Conservation (phyloP, 2,113 vertebrate species). For the Tichodroma muraria region DNA sequence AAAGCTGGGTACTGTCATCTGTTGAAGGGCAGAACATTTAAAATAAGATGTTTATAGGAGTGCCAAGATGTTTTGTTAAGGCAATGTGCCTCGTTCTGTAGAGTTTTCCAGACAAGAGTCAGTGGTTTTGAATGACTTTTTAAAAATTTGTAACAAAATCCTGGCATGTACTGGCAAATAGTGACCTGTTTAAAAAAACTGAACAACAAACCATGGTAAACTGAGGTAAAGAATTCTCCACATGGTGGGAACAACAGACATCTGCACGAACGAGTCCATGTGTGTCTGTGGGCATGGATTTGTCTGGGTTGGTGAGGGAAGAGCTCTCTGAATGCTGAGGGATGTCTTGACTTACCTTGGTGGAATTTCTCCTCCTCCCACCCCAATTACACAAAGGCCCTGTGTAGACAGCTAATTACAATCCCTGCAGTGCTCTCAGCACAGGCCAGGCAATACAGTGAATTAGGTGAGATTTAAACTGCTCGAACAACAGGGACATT, state of each 20-base stretch:
- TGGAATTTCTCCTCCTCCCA: not conserved
- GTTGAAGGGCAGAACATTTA: not conserved
- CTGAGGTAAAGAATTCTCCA: not conserved
- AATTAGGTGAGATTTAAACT: conserved; percentile 25
- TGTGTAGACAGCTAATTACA: not conserved
- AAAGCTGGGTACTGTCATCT: not conserved
- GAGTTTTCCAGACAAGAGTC: not conserved
- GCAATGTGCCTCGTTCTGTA: not conserved
- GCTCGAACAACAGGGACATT: not conserved
- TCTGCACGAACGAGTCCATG: accelerated
- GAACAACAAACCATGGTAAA: not conserved
- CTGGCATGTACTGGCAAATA: not conserved
- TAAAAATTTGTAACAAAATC: not conserved
- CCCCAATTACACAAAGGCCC: not conserved
- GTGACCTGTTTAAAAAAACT: not conserved
- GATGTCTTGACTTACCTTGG: not conserved
- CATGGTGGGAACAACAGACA: accelerated
- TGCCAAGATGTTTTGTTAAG: not conserved
- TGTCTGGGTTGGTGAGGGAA: not conserved
- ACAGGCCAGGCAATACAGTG: not conserved
- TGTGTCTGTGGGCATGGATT: accelerated
- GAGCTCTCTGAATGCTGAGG: not conserved
- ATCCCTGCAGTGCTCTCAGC: conserved; percentile 3
- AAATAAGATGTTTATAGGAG: not conserved
- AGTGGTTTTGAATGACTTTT: not conserved